These are phyloP conservation scores for Eriocheir sinensis DNA, from an alignment of 1,140 invertebrate species.

Conservation along the genomic window DNA sequence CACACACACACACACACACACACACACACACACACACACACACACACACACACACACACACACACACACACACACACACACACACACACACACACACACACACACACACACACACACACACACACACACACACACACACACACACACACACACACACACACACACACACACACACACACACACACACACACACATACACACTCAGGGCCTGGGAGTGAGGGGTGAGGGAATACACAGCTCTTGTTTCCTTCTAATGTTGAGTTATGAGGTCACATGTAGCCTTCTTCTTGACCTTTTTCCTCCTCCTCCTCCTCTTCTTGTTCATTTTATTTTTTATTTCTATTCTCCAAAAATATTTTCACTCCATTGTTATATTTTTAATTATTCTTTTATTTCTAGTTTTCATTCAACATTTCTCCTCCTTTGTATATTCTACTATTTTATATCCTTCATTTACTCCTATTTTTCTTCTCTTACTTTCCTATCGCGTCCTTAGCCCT, in stretches of 20 bases:
- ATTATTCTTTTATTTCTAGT: neutral
- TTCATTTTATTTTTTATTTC: neutral
- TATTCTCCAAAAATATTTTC: neutral
- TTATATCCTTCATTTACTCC: neutral
- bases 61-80: neutral
- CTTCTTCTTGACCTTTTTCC: neutral
- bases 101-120: neutral
- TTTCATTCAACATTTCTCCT: neutral
- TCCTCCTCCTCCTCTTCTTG: neutral
- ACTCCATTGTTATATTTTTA: too few relatives aligned
- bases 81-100: neutral
- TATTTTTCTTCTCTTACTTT: neutral
- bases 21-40: too few relatives aligned
- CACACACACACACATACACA: conserved; percentile 19
- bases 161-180: conserved; percentile 22
- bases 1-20: too few relatives aligned
- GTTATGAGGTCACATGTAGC: neutral
- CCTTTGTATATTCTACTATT: neutral
- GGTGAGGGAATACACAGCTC: neutral
- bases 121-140: neutral
- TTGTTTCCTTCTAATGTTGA: conserved; percentile 25
- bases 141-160: conserved; percentile 20
- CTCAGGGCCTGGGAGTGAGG: neutral
- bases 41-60: neutral
- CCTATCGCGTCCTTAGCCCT: neutral